Conservation (phyloP, 1,140 invertebrate genomes). For the Eueides isabella region DNA sequence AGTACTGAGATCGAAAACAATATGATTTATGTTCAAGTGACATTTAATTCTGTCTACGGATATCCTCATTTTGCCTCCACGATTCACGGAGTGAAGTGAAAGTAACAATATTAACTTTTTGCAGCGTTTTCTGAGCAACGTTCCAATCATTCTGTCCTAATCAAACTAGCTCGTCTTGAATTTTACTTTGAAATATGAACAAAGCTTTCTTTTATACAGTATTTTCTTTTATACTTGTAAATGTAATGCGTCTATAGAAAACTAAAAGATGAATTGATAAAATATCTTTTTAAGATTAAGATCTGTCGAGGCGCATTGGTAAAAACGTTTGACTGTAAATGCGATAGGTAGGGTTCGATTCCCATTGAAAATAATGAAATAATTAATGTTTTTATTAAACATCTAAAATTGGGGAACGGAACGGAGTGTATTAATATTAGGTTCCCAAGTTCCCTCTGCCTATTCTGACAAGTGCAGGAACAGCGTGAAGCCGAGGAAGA, state of each 20-base stretch:
- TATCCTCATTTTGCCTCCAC: not conserved
- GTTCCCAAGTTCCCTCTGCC: no score
- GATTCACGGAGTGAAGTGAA: not conserved
- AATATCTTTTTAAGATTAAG: not conserved
- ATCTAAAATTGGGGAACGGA: no score
- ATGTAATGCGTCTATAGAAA: not conserved
- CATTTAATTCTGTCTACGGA: constrained; percentile 3
- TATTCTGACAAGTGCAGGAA: no score
- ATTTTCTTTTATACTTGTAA: not conserved
- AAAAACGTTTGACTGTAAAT: no score
- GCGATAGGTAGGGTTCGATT: no score
- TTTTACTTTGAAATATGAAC: constrained; percentile 10
- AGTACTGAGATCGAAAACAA: not conserved
- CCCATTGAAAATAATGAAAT: no score
- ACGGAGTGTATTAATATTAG: no score
- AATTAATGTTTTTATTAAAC: no score
- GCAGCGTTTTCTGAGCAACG: not conserved
- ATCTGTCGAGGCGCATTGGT: no score
- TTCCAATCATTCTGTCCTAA: constrained; percentile 1
- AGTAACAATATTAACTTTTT: constrained; percentile 12
- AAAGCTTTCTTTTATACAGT: not conserved
- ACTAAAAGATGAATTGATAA: not conserved
- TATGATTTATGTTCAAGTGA: constrained; percentile 7
- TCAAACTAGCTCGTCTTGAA: constrained; percentile 1
- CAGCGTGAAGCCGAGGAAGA: no score